Conservation (phyloP, 92 coral and sea anemone species). For the Meandrina meandrites region DNA sequence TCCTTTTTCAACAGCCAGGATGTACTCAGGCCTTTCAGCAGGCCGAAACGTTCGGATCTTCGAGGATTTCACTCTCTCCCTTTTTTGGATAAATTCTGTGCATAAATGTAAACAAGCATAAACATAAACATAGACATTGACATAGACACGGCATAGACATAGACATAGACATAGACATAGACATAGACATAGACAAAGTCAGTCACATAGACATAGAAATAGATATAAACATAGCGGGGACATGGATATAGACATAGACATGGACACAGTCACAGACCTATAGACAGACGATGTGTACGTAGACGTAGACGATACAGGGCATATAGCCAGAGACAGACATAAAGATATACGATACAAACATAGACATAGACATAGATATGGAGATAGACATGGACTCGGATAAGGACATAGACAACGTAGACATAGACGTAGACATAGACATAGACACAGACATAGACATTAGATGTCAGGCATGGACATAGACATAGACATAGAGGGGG, state of each 20-base stretch:
- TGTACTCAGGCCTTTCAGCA: not conserved
- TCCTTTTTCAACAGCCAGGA: constrained; percentile 1
- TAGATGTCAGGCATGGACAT: not conserved
- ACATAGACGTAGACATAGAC: not conserved
- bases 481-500: not conserved
- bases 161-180: not conserved
- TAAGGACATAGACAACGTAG: not conserved
- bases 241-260: not conserved
- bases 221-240: not conserved
- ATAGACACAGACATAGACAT: not conserved
- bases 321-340: no score
- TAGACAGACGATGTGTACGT: no score
- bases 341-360: no score
- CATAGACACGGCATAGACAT: not conserved
- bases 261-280: not conserved
- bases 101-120: not conserved
- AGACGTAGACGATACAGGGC: no score
- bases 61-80: no score
- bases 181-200: not conserved
- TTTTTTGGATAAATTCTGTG: not conserved
- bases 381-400: no score
- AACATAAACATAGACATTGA: not conserved
- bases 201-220: not conserved
- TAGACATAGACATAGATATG: no score
- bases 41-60: not conserved